Evolutionary conservation across 2,888 invertebrate species (phyloP).

Genomic region (Lordiphosa fenestrarum): DNA sequence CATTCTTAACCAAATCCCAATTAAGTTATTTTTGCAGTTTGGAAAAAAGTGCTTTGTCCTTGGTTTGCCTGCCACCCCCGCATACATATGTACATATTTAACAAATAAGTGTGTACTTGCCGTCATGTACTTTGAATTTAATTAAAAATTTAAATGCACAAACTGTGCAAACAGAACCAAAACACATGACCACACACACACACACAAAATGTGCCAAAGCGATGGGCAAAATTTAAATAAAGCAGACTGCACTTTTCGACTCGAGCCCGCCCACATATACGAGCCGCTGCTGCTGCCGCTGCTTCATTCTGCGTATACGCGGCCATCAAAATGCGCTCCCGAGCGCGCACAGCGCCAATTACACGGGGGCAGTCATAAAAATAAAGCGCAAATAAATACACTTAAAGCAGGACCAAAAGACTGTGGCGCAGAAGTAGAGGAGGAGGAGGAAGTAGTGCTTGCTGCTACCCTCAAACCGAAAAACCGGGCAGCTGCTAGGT

Average conservation of each 20-base stretch:
- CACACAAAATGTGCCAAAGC: slow-evolving; percentile 15
- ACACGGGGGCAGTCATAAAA: slow-evolving; percentile 70
- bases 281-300: not conserved
- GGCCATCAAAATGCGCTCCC: slow-evolving; percentile 58
- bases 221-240: slow-evolving; percentile 36
- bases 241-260: slow-evolving; percentile 56
- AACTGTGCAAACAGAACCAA: slow-evolving; percentile 27
- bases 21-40: not conserved
- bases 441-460: not conserved
- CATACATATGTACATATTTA: slow-evolving; percentile 39
- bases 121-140: slow-evolving; percentile 56
- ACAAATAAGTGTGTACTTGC: slow-evolving; percentile 20
- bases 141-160: slow-evolving; percentile 68
- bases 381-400: slow-evolving; percentile 73
- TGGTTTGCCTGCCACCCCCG: slow-evolving; percentile 5
- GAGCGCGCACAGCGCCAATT: slow-evolving; percentile 66
- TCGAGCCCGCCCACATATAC: slow-evolving; percentile 2
- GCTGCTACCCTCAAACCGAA: slow-evolving; percentile 15
- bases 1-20: not conserved
- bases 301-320: slow-evolving; percentile 40
- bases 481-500: slow-evolving; percentile 23
- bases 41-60: too few relatives aligned
- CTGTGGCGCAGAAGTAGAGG: not conserved
- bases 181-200: slow-evolving; percentile 5
- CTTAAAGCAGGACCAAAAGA: slow-evolving; percentile 49